A percentile compares a stretch with the other conserved stretches of the same genome.
Evolutionary conservation across 2,888 invertebrate species (phyloP).

Genomic region (Cheiracanthium punctorium): DNA sequence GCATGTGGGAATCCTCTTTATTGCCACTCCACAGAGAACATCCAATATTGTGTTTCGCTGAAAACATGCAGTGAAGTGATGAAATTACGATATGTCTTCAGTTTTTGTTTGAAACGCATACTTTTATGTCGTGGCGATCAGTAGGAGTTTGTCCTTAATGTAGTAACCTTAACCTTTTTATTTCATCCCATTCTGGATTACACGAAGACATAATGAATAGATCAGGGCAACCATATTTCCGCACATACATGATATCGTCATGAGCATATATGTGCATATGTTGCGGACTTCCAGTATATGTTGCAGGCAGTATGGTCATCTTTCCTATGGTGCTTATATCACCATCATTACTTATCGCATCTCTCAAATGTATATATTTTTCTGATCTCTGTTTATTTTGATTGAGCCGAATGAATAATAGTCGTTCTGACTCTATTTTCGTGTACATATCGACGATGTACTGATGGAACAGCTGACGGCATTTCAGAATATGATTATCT

Average conservation of each 20-base stretch:
- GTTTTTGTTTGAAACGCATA: constrained; percentile 53
- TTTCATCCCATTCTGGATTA: background rate
- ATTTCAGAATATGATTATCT: constrained; percentile 71
- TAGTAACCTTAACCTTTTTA: too few species aligned
- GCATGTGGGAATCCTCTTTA: too few species aligned
- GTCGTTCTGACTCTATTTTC: constrained; percentile 71
- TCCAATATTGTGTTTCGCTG: background rate
- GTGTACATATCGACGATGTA: constrained; percentile 72
- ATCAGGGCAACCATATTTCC: constrained; percentile 72
- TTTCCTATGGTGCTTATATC: constrained; percentile 44
- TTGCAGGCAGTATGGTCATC: constrained; percentile 72
- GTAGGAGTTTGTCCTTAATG: constrained; percentile 13
- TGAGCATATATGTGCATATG: constrained; percentile 73
- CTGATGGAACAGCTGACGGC: constrained; percentile 71
- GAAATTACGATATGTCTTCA: background rate
- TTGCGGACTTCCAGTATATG: constrained; percentile 75
- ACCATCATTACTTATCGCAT: constrained; percentile 71
- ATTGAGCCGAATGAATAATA: constrained; percentile 33
- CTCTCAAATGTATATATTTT: constrained; percentile 72
- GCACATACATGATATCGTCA: constrained; percentile 73
- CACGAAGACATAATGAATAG: too few species aligned
- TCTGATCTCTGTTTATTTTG: constrained; percentile 26
- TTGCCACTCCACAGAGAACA: background rate
- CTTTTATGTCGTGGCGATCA: constrained; percentile 73
- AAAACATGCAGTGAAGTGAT: background rate